Evolutionary conservation across 1,140 invertebrate species (phyloP).

Genomic region (Oedothorax gibbosus): DNA sequence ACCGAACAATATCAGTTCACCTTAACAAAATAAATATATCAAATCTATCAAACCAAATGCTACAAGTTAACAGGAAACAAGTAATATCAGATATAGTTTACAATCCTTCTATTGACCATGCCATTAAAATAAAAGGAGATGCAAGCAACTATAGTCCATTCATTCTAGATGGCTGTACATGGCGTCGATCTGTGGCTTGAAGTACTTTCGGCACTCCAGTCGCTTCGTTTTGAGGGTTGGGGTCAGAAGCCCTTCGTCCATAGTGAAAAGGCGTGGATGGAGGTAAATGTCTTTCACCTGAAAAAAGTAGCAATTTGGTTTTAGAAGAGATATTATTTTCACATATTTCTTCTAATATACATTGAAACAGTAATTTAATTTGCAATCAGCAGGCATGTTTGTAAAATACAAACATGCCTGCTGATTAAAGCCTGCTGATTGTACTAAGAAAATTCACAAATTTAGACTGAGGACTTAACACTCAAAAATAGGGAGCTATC

Average conservation of each 20-base stretch:
- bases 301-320: neutral
- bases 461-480: no score
- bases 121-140: neutral
- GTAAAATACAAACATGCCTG: no score
- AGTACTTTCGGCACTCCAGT: constrained; percentile 83
- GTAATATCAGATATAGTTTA: constrained; percentile 5
- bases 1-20: neutral
- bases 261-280: constrained; percentile 92
- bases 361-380: neutral
- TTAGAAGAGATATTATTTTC: neutral
- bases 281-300: constrained; percentile 96
- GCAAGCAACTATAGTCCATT: neutral
- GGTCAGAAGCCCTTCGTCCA: constrained; percentile 96
- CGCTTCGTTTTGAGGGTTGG: constrained; percentile 94
- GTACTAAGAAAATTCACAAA: no score
- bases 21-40: neutral
- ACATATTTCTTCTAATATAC: neutral
- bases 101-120: neutral
- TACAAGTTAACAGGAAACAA: constrained; percentile 2
- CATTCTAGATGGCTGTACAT: constrained; percentile 76
- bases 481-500: no score
- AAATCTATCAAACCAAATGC: neutral
- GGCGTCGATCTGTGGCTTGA: constrained; percentile 90
- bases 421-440: no score
- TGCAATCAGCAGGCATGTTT: neutral